Evolutionary conservation across 1,140 invertebrate species (phyloP), one percentile per base, ranked within the genome.

Genomic region (Phocides pigmalion): DNA sequence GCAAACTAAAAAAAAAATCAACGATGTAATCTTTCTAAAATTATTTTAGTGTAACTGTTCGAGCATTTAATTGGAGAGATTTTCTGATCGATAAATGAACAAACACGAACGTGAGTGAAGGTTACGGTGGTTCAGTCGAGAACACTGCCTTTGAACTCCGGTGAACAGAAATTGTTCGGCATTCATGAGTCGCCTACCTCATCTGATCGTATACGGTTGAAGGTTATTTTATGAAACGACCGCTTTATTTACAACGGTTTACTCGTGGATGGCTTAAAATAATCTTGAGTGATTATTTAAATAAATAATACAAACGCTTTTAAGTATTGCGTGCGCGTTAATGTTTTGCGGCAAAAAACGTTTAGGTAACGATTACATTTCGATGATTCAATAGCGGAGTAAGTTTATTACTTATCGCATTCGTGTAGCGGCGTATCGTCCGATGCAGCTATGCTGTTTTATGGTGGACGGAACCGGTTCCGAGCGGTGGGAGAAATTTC

Each of bases 91-190:
- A 58, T 58, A 58, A 56, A 58, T 58, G 54, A 58, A 46, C 39
- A 39, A 53, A 58, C 54, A 58, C 54, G 54, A 58, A 58, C 54
- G 54, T 58, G 54, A 59, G 54, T 59, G 54, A 59, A 59, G 54
- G 54, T 59, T 59, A 46, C 54, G 5, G 42, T 46, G 54, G 54
- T 59, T 59, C 41, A 32, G 28, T n/a, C 28, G 28, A 32, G 39
- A 59, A 17, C 51, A 53, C 54, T 59, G 54, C 54, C 54, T 59
- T 59, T 59, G 54, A 59, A 59, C 54, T 59, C 54, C 17, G 37
- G 1, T 42, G 37, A 56, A 56, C 51, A 59, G 54, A 59, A 59
- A 59, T 58, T 58, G 54, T 58, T 58, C 54, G 54, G 22, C 54
- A 32, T 58, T 46, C 54, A 46, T 44, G 50, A 37, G 50, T 53